Evolutionary conservation across 2,113 vertebrate species (phyloP).

Genomic region (Trachemys scripta): DNA sequence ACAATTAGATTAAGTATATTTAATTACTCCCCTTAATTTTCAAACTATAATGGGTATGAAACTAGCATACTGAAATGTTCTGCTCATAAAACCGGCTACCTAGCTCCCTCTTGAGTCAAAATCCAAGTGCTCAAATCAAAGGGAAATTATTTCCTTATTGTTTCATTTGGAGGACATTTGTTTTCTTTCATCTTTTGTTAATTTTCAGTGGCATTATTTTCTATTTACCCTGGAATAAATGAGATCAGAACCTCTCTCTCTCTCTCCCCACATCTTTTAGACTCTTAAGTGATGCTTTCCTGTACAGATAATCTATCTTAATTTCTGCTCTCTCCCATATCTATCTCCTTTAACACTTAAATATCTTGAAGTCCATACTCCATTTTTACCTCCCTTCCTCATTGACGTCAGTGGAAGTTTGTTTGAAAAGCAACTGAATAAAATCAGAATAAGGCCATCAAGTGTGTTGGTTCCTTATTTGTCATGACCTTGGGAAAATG

Average conservation of each 20-base stretch:
- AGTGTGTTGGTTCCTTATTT: not conserved
- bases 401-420: not conserved
- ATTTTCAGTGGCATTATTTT: constrained; percentile 6
- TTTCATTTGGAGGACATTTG: not conserved
- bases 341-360: not conserved
- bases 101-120: constrained; percentile 76
- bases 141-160: not conserved
- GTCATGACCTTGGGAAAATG: not conserved
- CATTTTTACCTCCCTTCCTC: not conserved
- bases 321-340: not conserved
- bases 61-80: constrained; percentile 1
- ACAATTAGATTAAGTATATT: not conserved
- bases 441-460: not conserved
- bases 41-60: constrained; percentile 2
- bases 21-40: constrained; percentile 54
- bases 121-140: not conserved
- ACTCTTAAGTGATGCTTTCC: not conserved
- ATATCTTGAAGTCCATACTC: not conserved
- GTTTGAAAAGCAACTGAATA: not conserved
- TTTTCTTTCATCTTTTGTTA: not conserved
- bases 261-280: not conserved
- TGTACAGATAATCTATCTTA: not conserved
- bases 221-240: not conserved
- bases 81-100: constrained; percentile 45
- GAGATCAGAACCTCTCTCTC: not conserved